These are phyloP conservation scores for Pogonocherus hispidulus DNA, from an alignment of 2,888 invertebrate genomes.

Conservation along the genomic window DNA sequence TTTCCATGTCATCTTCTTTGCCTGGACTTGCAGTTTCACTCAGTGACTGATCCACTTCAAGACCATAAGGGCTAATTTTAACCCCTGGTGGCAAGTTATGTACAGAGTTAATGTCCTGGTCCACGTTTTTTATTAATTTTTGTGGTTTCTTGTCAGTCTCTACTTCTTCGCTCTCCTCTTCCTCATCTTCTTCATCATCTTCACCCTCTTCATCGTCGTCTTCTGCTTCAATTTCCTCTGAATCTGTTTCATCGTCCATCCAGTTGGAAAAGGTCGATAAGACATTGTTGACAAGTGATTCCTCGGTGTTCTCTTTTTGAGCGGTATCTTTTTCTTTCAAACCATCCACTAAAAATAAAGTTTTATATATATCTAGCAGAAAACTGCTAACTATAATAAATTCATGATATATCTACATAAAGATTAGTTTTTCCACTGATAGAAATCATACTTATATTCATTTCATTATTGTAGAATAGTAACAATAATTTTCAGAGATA, in stretches of 20 bases:
- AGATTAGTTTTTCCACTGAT: too few relatives aligned
- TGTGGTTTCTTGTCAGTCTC: background rate
- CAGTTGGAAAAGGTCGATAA: slow-evolving; percentile 44
- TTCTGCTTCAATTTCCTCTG: slow-evolving; percentile 56
- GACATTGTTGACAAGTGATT: slow-evolving; percentile 37
- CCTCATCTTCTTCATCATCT: slow-evolving; percentile 42
- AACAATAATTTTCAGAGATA: too few relatives aligned
- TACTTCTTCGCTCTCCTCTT: slow-evolving; percentile 33
- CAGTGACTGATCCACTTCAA: background rate
- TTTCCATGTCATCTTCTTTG: background rate
- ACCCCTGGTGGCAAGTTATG: slow-evolving; percentile 17
- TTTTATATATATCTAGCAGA: background rate
- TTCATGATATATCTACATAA: too few relatives aligned
- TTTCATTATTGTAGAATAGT: too few relatives aligned
- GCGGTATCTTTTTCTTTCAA: slow-evolving; percentile 24
- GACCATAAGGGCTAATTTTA: background rate
- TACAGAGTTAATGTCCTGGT: background rate
- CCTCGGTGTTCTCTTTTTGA: slow-evolving; percentile 28
- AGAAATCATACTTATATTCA: too few relatives aligned
- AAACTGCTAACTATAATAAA: too few relatives aligned
- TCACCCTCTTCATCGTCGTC: slow-evolving; percentile 47
- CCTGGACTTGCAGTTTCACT: background rate
- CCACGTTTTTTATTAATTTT: background rate
- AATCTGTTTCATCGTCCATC: slow-evolving; percentile 44
- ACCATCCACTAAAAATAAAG: slow-evolving; percentile 8